These are phyloP conservation scores for Callionymus lyra DNA, from an alignment of 2,113 vertebrate genomes.

Conservation along the genomic window DNA sequence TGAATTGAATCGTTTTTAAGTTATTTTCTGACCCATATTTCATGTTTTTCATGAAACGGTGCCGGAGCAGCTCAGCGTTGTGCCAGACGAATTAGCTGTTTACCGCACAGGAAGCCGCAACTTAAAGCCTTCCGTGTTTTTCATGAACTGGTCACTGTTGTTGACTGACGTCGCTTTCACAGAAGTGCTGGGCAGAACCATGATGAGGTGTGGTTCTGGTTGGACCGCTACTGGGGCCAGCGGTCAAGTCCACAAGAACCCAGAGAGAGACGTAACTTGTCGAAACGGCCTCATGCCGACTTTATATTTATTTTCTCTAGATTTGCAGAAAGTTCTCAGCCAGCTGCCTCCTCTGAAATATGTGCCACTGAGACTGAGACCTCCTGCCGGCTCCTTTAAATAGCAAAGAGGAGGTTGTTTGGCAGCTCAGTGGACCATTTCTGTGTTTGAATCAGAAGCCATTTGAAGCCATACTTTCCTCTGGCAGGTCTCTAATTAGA, in stretches of 20 bases:
- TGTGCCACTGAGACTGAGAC: slow-evolving; percentile 5
- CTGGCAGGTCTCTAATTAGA: slow-evolving; percentile 59
- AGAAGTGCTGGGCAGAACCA: slow-evolving; percentile 29
- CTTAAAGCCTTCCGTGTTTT: slow-evolving; percentile 14
- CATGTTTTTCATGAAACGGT: too few relatives aligned
- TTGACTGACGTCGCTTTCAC: slow-evolving; percentile 20
- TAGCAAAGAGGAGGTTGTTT: slow-evolving; percentile 26
- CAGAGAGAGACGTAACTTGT: slow-evolving; percentile 6
- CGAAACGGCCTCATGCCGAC: neutral
- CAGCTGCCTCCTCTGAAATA: neutral
- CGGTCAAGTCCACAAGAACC: slow-evolving; percentile 17
- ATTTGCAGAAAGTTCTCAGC: neutral
- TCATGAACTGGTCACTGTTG: too few relatives aligned
- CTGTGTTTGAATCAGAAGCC: slow-evolving; percentile 43
- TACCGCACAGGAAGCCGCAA: slow-evolving; percentile 16
- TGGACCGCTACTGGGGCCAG: slow-evolving; percentile 24
- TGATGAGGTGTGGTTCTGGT: slow-evolving; percentile 34
- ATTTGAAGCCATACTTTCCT: slow-evolving; percentile 61
- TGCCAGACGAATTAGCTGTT: slow-evolving; percentile 2
- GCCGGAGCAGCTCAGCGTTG: too few relatives aligned
- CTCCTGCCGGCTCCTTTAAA: slow-evolving; percentile 32
- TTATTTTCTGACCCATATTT: too few relatives aligned
- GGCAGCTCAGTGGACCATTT: slow-evolving; percentile 26
- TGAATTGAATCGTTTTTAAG: too few relatives aligned
- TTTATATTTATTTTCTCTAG: slow-evolving; percentile 4